phyloP scores from a whole-genome alignment of 2,888 invertebrate species.

The Lepeophtheirus nordmannii region DNA sequence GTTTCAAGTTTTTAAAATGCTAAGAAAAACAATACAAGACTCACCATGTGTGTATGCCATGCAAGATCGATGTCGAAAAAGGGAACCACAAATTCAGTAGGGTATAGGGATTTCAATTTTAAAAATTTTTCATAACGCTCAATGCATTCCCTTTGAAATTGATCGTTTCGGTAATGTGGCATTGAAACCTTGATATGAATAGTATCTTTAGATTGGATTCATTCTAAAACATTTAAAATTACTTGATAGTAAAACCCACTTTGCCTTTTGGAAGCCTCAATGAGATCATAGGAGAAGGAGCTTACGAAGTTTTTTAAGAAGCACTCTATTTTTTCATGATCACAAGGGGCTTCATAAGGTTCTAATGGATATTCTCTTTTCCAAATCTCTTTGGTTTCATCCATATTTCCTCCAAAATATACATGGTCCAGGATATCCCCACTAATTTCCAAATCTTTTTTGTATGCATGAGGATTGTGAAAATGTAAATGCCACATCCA shows the following conservation, averaged over 20 bases:
- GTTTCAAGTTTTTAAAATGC: too few relatives aligned
- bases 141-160: slow-evolving; percentile 25
- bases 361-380: slow-evolving; percentile 24
- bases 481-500: slow-evolving; percentile 28
- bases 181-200: slow-evolving; percentile 7
- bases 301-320: background rate
- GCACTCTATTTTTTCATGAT: background rate
- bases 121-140: slow-evolving; percentile 26
- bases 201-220: too few relatives aligned
- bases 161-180: slow-evolving; percentile 26
- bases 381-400: slow-evolving; percentile 25
- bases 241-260: slow-evolving; percentile 28
- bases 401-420: background rate
- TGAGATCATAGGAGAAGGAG: slow-evolving; percentile 25
- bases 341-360: slow-evolving; percentile 19
- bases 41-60: slow-evolving; percentile 27
- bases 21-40: too few relatives aligned
- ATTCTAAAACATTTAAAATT: too few relatives aligned
- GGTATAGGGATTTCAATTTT: slow-evolving; percentile 26
- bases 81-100: slow-evolving; percentile 27
- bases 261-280: slow-evolving; percentile 26
- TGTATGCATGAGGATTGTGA: slow-evolving; percentile 25
- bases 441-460: slow-evolving; percentile 4
- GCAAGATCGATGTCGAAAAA: slow-evolving; percentile 28
- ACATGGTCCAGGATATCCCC: too few relatives aligned